A percentile compares a stretch with the other conserved stretches of the same genome.
phyloP scores from a whole-genome alignment of 2,797 vertebrate species.

The Hephaestus fuliginosus region DNA sequence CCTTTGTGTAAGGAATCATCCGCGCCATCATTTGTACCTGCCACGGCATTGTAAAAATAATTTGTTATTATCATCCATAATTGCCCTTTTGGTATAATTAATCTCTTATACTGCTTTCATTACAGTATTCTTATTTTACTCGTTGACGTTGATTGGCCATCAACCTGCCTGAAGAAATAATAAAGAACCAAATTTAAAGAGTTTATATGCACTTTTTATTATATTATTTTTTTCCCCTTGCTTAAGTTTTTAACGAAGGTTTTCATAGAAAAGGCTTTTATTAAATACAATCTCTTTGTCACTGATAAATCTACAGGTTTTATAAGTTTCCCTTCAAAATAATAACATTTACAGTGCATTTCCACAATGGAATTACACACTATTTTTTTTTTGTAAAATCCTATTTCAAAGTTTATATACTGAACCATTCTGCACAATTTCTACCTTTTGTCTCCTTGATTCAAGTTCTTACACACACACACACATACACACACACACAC shows the following conservation, averaged over 20 bases:
- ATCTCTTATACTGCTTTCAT: conserved; percentile 35
- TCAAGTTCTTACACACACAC: conserved; percentile 5
- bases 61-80: conserved; percentile 56
- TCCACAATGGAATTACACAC: neutral
- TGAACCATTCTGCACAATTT: neutral
- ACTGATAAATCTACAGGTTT: conserved; percentile 1
- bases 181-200: neutral
- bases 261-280: neutral
- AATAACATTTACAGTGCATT: neutral
- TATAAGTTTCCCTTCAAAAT: neutral
- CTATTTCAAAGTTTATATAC: neutral
- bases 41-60: conserved; percentile 55
- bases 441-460: neutral
- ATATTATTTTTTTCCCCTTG: neutral
- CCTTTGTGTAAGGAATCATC: conserved; percentile 64
- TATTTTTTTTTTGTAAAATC: neutral
- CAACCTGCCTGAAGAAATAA: conserved; percentile 3
- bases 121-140: conserved; percentile 18
- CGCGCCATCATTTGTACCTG: conserved; percentile 63
- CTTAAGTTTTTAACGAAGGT: neutral
- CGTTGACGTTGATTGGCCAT: conserved; percentile 29
- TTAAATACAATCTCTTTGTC: neutral
- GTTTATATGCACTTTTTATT: neutral
- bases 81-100: conserved; percentile 53
- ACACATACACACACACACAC: neutral